Conservation (phyloP, 2,113 vertebrate species). For the Malurus melanocephalus region DNA sequence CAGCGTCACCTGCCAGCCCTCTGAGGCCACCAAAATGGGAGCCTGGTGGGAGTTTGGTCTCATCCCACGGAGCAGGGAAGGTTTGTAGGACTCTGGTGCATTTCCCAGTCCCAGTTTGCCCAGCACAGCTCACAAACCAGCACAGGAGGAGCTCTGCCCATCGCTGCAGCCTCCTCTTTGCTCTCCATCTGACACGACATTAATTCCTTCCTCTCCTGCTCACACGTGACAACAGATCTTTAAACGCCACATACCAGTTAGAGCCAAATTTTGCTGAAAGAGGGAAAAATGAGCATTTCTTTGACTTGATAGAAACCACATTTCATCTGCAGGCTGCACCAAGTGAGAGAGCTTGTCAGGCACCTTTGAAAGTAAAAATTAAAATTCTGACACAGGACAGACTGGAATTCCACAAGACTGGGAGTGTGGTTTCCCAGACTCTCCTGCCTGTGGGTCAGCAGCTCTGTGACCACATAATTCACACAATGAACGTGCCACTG, state of each 20-base stretch:
- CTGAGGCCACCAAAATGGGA: not conserved
- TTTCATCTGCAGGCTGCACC: not conserved
- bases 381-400: not conserved
- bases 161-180: not conserved
- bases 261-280: not conserved
- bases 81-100: not conserved
- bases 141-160: not conserved
- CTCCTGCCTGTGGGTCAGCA: not conserved
- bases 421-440: not conserved
- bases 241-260: not conserved
- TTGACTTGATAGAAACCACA: not conserved
- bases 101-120: not conserved
- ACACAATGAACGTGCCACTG: fast-evolving
- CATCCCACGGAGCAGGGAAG: not conserved
- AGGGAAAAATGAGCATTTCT: not conserved
- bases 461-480: not conserved
- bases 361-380: not conserved
- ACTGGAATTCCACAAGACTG: not conserved
- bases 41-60: not conserved
- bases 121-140: fast-evolving
- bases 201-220: not conserved
- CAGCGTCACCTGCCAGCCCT: not conserved
- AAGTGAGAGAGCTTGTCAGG: not conserved
- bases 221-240: not conserved
- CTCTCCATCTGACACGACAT: not conserved